Conservation (phyloP, 2,113 vertebrate genomes). For the Speoplatyrhinus poulsoni region DNA sequence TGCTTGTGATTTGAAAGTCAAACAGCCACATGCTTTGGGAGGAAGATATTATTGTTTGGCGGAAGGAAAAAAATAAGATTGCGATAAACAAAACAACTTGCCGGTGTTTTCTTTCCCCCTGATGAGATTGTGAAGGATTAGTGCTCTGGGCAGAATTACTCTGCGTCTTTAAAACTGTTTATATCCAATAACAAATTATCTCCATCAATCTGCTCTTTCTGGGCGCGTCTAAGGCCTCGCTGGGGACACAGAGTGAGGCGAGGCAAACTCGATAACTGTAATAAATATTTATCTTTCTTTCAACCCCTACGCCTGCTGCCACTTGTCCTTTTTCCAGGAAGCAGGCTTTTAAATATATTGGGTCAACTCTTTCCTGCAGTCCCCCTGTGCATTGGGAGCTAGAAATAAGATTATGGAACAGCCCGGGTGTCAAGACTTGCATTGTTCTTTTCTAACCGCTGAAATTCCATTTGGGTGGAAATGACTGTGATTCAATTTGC, state of each 20-base stretch:
- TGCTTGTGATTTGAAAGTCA: slow-evolving; percentile 75
- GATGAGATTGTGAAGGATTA: slow-evolving; percentile 76
- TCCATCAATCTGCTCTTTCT: slow-evolving; percentile 78
- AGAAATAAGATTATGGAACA: slow-evolving; percentile 81
- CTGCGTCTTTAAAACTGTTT: slow-evolving; percentile 78
- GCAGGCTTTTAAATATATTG: slow-evolving; percentile 84
- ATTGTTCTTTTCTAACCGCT: slow-evolving; percentile 77
- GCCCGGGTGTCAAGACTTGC: slow-evolving; percentile 74
- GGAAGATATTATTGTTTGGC: slow-evolving; percentile 74
- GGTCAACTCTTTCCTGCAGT: slow-evolving; percentile 75
- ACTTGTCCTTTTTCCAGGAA: slow-evolving; percentile 77
- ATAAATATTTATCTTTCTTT: slow-evolving; percentile 84
- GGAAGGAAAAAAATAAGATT: slow-evolving; percentile 47
- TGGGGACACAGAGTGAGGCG: slow-evolving; percentile 68
- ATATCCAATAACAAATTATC: slow-evolving; percentile 79
- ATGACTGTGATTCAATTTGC: slow-evolving; percentile 81
- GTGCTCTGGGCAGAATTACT: slow-evolving; percentile 74
- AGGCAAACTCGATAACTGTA: slow-evolving; percentile 78
- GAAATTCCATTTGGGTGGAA: slow-evolving; percentile 79
- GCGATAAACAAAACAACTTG: slow-evolving; percentile 74
- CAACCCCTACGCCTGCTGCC: slow-evolving; percentile 75
- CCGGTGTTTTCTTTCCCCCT: slow-evolving; percentile 70
- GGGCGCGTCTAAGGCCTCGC: slow-evolving; percentile 67
- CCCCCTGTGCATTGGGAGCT: slow-evolving; percentile 75
- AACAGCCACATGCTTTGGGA: slow-evolving; percentile 72